Evolutionary conservation across 2,888 invertebrate species (phyloP), one percentile per base, ranked within the genome.

Genomic region (Nomada fucata): DNA sequence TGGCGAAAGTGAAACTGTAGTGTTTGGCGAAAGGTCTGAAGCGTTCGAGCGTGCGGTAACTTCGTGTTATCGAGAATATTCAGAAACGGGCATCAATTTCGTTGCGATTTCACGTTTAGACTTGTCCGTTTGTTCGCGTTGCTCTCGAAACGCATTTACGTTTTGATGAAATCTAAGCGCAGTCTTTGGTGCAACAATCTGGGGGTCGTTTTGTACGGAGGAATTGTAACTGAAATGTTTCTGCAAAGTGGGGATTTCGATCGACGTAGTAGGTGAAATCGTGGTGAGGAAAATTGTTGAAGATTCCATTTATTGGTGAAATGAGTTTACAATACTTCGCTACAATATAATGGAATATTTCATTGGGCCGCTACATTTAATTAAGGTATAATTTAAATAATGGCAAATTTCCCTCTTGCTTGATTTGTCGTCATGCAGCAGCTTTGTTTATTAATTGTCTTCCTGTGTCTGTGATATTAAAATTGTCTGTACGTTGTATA

Each of bases 71-170:
- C 26, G n/a, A 15, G 4, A 0, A 47, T 55, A 20, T 64, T 57
- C 29, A 11, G n/a, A 5, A 10, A 23, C 44, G 11, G 36, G 20
- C 23, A 59, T 65, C 57, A 50, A 65, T 59, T 50, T 59, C 47
- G 57, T 57, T 50, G 57, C 15, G 47, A 74, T 74, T 74, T 23
- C 57, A n/a, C 7, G 36, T 50, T 59, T 23, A 47, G 2, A 26
- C 9, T 13, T 42, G 15, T 11, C 23, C 13, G 42, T 9, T 44
- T 4, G 23, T 23, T 4, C 20, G 42, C 23, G 26, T 55, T 63
- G 53, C 53, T 42, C 63, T n/a, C 44, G n/a, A 72, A 63, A 63
- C 13, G 42, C 44, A 23, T 42, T 63, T 26, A n/a, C 15, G 5
- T 71, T 52, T 44, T n/a, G 26, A 29, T 63, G 18, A 55, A 36